Evolutionary conservation across 2,888 invertebrate species (phyloP), one percentile per base, ranked within the genome.

Genomic region (Saturnia japonica): DNA sequence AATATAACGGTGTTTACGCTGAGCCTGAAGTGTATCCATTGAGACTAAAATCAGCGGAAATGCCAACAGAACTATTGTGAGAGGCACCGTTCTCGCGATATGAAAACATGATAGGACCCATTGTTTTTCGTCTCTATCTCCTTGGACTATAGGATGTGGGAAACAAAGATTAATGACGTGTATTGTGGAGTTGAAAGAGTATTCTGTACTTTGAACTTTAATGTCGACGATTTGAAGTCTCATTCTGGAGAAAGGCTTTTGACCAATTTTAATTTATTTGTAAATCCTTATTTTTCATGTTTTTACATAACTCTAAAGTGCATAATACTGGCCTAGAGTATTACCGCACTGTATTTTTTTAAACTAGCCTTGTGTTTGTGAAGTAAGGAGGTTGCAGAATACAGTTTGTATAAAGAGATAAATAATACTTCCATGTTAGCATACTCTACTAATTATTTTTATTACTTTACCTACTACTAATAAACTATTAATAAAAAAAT

Each of bases 41-140:
- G 64, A 62, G 45, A 47, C 40, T 64, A 51, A 68, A 47, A 28
- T 68, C 64, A 64, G 28, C 71, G 71, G 71, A 71, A 71, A 68
- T 43, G 51, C 28, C 68, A 64, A 11, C 40, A 40, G 42, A 54
- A 42, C 68, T 76, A 85, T 85, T 86, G 85, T 85, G 75, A 75
- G 75, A 73, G 70, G 72, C 70, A 72, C 69, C 72, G 80, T 82
- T 83, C 84, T 80, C 84, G 82, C 80, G 89, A 89, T 89, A 86
- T 85, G 86, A 87, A 85, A 88, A 84, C 85, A 77, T 84, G 89
- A 89, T 89, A 87, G 78, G 78, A 47, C 74, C 82, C 76, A 88
- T 89, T 89, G 89, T 88, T 81, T 78, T 51, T 72, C 68, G 73
- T 67, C 73, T 77, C 80, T 80, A 85, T 85, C 86, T 85, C 77